phyloP scores from a whole-genome alignment of 1,140 invertebrate species.

The Hylyphantes graminicola region DNA sequence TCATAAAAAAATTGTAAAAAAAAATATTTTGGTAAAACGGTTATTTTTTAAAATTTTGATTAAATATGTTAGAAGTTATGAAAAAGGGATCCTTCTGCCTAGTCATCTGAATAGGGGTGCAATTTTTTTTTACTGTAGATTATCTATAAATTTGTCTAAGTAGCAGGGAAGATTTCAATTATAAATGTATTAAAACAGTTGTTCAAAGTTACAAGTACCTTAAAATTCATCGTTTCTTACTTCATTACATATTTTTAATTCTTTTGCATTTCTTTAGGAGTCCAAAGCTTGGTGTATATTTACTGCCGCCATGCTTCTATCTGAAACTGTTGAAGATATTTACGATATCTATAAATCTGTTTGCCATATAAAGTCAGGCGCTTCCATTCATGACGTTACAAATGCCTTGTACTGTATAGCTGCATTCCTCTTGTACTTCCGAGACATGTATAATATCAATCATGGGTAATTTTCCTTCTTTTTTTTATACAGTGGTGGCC shows the following conservation, averaged over 20 bases:
- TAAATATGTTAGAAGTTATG: no score
- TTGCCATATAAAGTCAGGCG: not conserved
- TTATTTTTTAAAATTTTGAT: no score
- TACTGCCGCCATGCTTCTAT: slow-evolving; percentile 9
- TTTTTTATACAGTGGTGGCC: no score
- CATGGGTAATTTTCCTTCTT: slow-evolving; percentile 30
- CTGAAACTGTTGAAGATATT: slow-evolving; percentile 40
- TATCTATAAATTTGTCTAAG: not conserved
- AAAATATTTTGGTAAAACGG: no score
- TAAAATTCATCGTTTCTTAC: no score
- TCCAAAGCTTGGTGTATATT: slow-evolving; percentile 37
- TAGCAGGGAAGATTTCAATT: not conserved
- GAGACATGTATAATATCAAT: not conserved
- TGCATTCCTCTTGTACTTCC: slow-evolving; percentile 38
- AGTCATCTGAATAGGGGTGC: no score
- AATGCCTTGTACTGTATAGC: slow-evolving; percentile 50
- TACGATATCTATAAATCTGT: slow-evolving; percentile 11
- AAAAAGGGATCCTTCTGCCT: no score
- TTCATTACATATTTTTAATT: no score
- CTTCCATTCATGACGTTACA: slow-evolving; percentile 21
- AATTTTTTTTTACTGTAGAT: no score
- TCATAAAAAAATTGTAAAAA: no score
- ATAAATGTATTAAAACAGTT: not conserved
- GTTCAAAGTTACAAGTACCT: no score
- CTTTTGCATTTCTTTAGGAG: not conserved